Conservation (phyloP, 2,113 vertebrate genomes). For the Tenebrosternarchus preto region DNA sequence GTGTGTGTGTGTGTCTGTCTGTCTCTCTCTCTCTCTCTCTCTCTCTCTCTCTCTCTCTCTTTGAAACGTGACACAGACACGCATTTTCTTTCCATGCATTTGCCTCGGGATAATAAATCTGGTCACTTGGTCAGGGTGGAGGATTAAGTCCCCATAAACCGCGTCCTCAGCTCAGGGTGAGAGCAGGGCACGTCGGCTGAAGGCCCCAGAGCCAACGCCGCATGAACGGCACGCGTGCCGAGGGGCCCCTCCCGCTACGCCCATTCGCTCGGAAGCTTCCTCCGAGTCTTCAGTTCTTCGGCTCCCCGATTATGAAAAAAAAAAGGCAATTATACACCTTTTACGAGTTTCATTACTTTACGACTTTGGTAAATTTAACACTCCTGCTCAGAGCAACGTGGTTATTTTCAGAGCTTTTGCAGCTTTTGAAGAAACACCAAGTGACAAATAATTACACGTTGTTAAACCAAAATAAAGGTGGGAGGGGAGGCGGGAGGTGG, state of each 20-base stretch:
- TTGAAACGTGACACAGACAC: slow-evolving; percentile 43
- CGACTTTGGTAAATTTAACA: slow-evolving; percentile 18
- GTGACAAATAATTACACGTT: slow-evolving; percentile 46
- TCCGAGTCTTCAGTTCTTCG: neutral
- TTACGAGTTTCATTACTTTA: slow-evolving; percentile 42
- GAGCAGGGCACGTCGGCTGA: slow-evolving; percentile 33
- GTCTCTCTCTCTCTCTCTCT: neutral
- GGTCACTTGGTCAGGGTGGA: slow-evolving; percentile 46
- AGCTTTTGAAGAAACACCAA: slow-evolving; percentile 10
- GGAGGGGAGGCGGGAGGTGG: no score
- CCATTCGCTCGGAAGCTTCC: neutral
- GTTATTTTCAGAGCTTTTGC: slow-evolving; percentile 15
- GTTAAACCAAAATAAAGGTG: slow-evolving; percentile 34
- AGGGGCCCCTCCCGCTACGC: neutral
- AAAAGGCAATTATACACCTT: slow-evolving; percentile 47
- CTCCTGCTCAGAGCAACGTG: slow-evolving; percentile 31
- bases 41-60: slow-evolving; percentile 27
- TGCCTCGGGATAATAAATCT: slow-evolving; percentile 55
- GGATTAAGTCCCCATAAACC: slow-evolving; percentile 44
- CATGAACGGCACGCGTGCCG: neutral
- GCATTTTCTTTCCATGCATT: slow-evolving; percentile 42
- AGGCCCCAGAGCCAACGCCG: slow-evolving; percentile 36
- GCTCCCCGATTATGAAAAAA: slow-evolving; percentile 38
- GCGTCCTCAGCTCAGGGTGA: slow-evolving; percentile 28
- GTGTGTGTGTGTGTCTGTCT: neutral